These are phyloP conservation scores for Mus caroli DNA, from an alignment of 2,797 vertebrate genomes.

Conservation along the genomic window DNA sequence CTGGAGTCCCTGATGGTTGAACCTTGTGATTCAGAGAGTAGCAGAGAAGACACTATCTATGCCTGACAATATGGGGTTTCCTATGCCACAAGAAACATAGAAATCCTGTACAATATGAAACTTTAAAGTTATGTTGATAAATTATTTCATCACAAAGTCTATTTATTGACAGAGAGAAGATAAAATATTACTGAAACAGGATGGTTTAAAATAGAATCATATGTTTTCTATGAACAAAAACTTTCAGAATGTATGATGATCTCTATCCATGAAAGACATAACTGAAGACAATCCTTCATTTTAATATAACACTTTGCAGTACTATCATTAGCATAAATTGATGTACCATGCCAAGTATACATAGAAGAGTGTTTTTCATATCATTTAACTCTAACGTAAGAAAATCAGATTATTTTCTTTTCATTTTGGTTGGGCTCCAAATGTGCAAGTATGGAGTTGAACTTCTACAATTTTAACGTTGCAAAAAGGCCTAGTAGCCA, in stretches of 20 bases:
- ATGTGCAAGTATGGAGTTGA: background rate
- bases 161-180: slow-evolving; percentile 19
- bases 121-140: background rate
- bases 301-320: slow-evolving; percentile 65
- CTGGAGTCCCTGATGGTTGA: background rate
- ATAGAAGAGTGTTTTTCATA: slow-evolving; percentile 66
- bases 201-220: background rate
- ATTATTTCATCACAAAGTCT: slow-evolving; percentile 30
- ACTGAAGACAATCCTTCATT: slow-evolving; percentile 50
- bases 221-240: slow-evolving; percentile 37
- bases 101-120: background rate
- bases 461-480: background rate
- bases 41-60: fast-evolving
- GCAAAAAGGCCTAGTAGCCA: background rate
- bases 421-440: slow-evolving; percentile 44
- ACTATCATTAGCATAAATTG: slow-evolving; percentile 77
- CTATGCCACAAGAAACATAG: background rate
- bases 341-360: slow-evolving; percentile 75
- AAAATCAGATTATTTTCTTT: slow-evolving; percentile 53
- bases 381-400: slow-evolving; percentile 73
- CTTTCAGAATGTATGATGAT: slow-evolving; percentile 59
- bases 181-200: slow-evolving; percentile 29
- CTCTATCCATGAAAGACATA: background rate
- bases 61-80: background rate
- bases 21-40: background rate